Base-by-base conservation (phyloP, 37 sponge, comb jelly and placozoan genomes). In the Cliona cf. orientalis region DNA sequence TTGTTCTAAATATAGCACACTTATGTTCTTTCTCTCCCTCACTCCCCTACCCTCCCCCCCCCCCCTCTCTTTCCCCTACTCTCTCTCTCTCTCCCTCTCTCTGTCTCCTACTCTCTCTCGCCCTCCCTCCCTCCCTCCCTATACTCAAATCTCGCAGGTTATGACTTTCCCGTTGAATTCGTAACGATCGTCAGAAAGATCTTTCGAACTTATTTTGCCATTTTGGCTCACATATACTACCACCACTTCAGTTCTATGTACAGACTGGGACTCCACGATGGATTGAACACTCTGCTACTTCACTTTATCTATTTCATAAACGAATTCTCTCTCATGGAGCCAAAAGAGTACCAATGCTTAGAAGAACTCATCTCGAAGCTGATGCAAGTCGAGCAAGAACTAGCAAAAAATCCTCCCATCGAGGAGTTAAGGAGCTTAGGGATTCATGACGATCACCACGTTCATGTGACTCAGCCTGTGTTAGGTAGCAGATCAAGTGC, bases 151-250 rank as follows among this genome's bases (percentile, higher is more conserved):
- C n/a, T 35, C 22, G 1, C 55, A 90, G 91, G 91, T 39, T 75
- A 74, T 36, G 88, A 92, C 5, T 92, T 92, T 62, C 93, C 96
- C 49, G 42, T 71, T 6, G 93, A 88, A 56, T 92, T 92, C 64
- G 73, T 86, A 21, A 66, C 79, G 33, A 81, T 84, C 35, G 79
- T 96, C 19, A 86, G 78, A 78, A 89, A 84, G 58, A 83, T 92
- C 45, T 96, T 90, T 87, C 86, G 88, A 37, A 76, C 87, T 46
- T 91, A 85, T 71, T 90, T 92, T 75, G 77, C 80, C 37, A 92
- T 91, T 26, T 45, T 96, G 25, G 96, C 93, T 0, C 96, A 96
- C 85, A 84, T 96, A 35, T 96, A 96, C 66, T 86, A 86, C 68
- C 90, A 92, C 43, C 96, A 96, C 71, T 96, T 82, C 79, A 66